Percentiles rank a stretch among this genome's conserved stretches.
These are phyloP conservation scores for Andinoacara biseriatus DNA, from an alignment of 2,113 vertebrate genomes.

Conservation along the genomic window DNA sequence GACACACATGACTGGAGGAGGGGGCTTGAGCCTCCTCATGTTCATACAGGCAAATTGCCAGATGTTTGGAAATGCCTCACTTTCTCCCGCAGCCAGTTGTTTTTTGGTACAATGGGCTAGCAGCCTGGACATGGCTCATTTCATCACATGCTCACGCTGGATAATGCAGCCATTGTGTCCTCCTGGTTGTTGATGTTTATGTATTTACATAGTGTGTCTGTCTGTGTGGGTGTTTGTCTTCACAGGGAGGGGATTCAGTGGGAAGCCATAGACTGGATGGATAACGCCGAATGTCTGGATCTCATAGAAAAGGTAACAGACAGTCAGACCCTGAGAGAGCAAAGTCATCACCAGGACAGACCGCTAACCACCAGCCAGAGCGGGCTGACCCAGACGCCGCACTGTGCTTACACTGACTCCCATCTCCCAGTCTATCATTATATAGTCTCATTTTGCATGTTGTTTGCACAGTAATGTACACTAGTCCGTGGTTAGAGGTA, in stretches of 20 bases:
- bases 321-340: slow-evolving; percentile 28
- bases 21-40: slow-evolving; percentile 30
- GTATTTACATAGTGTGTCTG: slow-evolving; percentile 41
- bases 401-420: slow-evolving; percentile 59
- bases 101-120: slow-evolving; percentile 61
- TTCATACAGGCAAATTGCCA: slow-evolving; percentile 44
- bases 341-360: slow-evolving; percentile 36
- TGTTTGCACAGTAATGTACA: slow-evolving; percentile 68
- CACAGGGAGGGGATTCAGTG: slow-evolving; percentile 91
- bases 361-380: slow-evolving; percentile 64
- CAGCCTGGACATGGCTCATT: slow-evolving; percentile 69
- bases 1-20: slow-evolving; percentile 27
- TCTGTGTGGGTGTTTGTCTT: slow-evolving; percentile 38
- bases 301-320: slow-evolving; percentile 90
- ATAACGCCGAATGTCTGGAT: slow-evolving; percentile 94
- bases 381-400: slow-evolving; percentile 61
- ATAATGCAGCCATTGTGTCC: slow-evolving; percentile 71
- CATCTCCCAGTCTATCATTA: slow-evolving; percentile 65
- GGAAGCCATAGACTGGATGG: slow-evolving; percentile 97
- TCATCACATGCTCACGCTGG: slow-evolving; percentile 67
- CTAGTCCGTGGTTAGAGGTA: slow-evolving; percentile 48
- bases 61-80: slow-evolving; percentile 48
- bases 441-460: slow-evolving; percentile 60
- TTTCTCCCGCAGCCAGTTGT: slow-evolving; percentile 63
- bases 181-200: slow-evolving; percentile 56